Evolutionary conservation across 2,888 invertebrate genomes (phyloP).

Genomic region (Lordiphosa fenestrarum): DNA sequence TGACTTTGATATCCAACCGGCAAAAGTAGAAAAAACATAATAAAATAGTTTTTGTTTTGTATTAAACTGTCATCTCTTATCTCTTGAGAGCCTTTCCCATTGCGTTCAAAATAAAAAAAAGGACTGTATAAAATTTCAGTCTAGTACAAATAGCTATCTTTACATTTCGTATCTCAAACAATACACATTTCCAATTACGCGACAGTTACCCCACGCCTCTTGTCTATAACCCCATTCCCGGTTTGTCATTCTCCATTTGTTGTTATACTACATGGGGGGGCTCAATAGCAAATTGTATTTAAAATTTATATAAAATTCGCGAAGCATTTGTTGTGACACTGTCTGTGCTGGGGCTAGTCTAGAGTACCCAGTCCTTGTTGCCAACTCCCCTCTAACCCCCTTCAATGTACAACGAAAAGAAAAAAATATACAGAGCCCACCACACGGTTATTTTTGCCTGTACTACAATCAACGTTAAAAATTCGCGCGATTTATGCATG

Average conservation of each 20-base stretch:
- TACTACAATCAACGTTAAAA: conserved; percentile 71
- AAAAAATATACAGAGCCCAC: not conserved
- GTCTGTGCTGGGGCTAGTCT: conserved; percentile 42
- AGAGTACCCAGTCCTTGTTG: not conserved
- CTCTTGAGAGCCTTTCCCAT: too few species aligned
- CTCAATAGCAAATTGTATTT: conserved; percentile 73
- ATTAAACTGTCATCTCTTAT: too few species aligned
- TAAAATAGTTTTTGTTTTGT: too few species aligned
- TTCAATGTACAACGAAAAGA: conserved; percentile 2
- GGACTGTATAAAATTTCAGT: too few species aligned
- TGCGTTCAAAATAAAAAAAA: too few species aligned
- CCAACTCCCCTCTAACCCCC: not conserved
- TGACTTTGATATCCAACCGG: too few species aligned
- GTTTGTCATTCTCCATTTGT: conserved; percentile 18
- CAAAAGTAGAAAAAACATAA: too few species aligned
- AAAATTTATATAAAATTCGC: conserved; percentile 73
- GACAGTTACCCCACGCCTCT: conserved; percentile 54
- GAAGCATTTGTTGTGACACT: conserved; percentile 70
- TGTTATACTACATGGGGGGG: conserved; percentile 41
- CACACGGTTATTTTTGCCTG: conserved; percentile 62
- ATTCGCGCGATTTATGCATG: conserved; percentile 73
- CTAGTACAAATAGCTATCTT: conserved; percentile 3
- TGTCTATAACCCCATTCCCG: not conserved
- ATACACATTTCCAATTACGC: conserved; percentile 73
- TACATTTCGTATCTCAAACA: conserved; percentile 45